Evolutionary conservation across 2,888 invertebrate species (phyloP).

Genomic region (Cataglyphis altisquamis): DNA sequence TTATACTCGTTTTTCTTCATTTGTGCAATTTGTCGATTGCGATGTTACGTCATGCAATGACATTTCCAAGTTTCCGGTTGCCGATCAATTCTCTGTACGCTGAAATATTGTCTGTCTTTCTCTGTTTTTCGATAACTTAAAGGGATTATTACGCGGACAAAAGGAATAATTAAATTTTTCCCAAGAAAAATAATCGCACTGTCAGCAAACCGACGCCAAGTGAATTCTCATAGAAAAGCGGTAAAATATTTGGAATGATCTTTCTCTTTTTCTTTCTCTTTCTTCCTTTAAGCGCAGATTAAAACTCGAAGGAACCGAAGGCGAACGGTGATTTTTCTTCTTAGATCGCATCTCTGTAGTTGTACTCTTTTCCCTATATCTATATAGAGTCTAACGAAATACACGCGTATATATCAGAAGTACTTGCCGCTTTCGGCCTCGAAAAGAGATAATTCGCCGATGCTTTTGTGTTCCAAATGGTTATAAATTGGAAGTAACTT

Average conservation of each 20-base stretch:
- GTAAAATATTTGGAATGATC: conserved; percentile 44
- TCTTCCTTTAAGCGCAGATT: conserved; percentile 32
- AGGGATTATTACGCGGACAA: conserved; percentile 39
- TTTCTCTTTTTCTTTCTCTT: neutral
- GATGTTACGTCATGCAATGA: neutral
- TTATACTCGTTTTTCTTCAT: neutral
- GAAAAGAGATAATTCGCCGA: conserved; percentile 69
- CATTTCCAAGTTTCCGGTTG: conserved; percentile 26
- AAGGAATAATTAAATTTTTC: conserved; percentile 51
- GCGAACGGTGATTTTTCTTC: conserved; percentile 29
- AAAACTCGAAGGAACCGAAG: conserved; percentile 22
- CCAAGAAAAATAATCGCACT: conserved; percentile 45
- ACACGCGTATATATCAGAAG: conserved; percentile 31
- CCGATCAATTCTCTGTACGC: conserved; percentile 7
- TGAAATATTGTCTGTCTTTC: conserved; percentile 32
- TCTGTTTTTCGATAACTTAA: conserved; percentile 30
- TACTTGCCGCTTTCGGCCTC: conserved; percentile 34
- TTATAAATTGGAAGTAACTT: conserved; percentile 70
- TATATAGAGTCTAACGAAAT: conserved; percentile 35
- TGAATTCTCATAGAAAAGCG: conserved; percentile 55
- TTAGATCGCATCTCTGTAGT: conserved; percentile 27
- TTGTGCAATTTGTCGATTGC: neutral
- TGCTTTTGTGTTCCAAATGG: conserved; percentile 68
- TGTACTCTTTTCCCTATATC: neutral
- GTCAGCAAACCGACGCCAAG: conserved; percentile 41